phyloP scores from a whole-genome alignment of 1,140 invertebrate genomes.

The Megalonaias nervosa region DNA sequence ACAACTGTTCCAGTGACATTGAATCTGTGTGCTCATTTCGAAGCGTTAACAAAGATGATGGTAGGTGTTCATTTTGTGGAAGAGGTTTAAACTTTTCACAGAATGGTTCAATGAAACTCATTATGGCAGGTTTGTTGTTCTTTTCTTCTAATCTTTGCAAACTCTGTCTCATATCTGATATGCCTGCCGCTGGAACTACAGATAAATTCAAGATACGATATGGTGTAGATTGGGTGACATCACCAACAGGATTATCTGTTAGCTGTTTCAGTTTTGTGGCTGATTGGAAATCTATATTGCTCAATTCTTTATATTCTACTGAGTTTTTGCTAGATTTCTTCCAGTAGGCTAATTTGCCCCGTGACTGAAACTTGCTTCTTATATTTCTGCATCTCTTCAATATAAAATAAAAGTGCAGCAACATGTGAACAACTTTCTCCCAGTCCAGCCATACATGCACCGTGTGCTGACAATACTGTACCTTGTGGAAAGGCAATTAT shows the following conservation, averaged over 20 bases:
- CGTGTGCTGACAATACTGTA: slow-evolving; percentile 25
- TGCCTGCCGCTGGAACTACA: no score
- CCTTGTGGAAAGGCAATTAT: slow-evolving; percentile 24
- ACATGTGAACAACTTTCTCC: slow-evolving; percentile 39
- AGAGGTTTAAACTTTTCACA: no score
- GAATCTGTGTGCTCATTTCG: slow-evolving; percentile 14
- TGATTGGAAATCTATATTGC: slow-evolving; percentile 26
- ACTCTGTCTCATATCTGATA: no score
- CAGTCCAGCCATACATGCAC: slow-evolving; percentile 42
- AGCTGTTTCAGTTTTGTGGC: slow-evolving; percentile 4
- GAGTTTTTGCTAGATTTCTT: slow-evolving; percentile 9
- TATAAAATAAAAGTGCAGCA: slow-evolving; percentile 30
- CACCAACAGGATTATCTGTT: no score
- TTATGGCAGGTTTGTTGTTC: no score
- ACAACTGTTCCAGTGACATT: slow-evolving; percentile 23
- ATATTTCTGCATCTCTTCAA: slow-evolving; percentile 16
- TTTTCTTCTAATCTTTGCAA: no score
- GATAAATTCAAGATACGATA: no score
- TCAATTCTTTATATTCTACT: slow-evolving; percentile 3
- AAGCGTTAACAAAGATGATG: no score
- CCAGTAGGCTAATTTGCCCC: slow-evolving; percentile 18
- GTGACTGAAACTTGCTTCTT: slow-evolving; percentile 23
- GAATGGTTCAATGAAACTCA: no score
- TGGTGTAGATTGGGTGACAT: no score
- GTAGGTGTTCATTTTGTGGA: no score